Conservation (phyloP, 2,888 invertebrate genomes). For the Ichneumoninae sp. region DNA sequence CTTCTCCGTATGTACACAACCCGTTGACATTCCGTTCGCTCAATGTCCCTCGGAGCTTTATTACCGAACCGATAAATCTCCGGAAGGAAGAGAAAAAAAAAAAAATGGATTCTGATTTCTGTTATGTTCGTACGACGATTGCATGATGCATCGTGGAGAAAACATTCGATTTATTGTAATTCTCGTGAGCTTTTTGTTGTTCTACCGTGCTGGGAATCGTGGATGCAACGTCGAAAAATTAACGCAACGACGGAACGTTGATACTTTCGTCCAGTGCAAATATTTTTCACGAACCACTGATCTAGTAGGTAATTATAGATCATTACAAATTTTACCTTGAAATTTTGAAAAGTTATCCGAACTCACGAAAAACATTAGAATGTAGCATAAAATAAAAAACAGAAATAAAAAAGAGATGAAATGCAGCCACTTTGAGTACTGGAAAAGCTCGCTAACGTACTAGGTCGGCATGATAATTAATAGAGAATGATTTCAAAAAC, state of each 20-base stretch:
- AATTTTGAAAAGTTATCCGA: background rate
- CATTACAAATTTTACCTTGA: background rate
- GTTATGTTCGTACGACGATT: too few relatives aligned
- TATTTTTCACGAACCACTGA: background rate
- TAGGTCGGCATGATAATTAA: too few relatives aligned
- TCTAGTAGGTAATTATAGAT: background rate
- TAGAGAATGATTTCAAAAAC: too few relatives aligned
- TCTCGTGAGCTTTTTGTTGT: background rate
- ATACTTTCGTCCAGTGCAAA: background rate
- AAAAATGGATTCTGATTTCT: too few relatives aligned
- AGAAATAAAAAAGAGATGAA: too few relatives aligned
- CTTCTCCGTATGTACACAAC: background rate
- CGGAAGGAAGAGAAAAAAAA: background rate
- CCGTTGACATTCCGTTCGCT: too few relatives aligned
- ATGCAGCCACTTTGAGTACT: too few relatives aligned
- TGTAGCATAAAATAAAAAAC: too few relatives aligned
- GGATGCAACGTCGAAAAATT: background rate
- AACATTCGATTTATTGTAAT: conserved; percentile 24
- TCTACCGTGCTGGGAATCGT: background rate
- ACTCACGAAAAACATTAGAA: background rate
- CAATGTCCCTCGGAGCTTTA: conserved; percentile 25
- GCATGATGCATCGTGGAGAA: background rate
- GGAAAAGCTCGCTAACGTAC: too few relatives aligned
- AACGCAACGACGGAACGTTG: background rate
- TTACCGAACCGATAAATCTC: conserved; percentile 45